Base-by-base conservation (phyloP, 2,888 invertebrate genomes). In the Agriopis marginaria region DNA sequence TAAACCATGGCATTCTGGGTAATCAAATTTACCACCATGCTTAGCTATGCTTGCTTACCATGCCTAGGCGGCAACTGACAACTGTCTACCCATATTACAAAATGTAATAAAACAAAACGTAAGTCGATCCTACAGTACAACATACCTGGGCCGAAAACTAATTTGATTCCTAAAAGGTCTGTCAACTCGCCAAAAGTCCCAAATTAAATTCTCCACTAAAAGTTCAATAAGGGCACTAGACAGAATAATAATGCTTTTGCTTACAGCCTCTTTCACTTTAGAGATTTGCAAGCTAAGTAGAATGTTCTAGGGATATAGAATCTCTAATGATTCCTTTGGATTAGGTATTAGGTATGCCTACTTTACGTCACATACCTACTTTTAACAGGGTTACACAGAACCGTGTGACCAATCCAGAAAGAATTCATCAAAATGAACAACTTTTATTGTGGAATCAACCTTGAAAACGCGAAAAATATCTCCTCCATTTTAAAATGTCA, bases 201-300 rank as follows among this genome's bases (percentile, higher is more conserved):
- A 69, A 69, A 69, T 69, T 69, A 53, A 66, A 69, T 65, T 65
- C 53, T 51, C 56, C 49, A 50, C 64, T 65, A 45, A 56, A 56
- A 58, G 65, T 65, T 65, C 65, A 65, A 58, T 69, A 64, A 40
- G 47, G 68, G 58, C 50, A 47, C 65, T 65, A 64, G 65, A 62
- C 62, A 44, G 64, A 65, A 61, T 69, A 62, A 69, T 69, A 64
- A 69, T 65, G 62, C 23, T 42, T 64, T 68, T 65, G 53, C 56
- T 51, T 47, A 47, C 56, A 61, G 61, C 56, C 39, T 47, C 40
- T 67, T 67, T 44, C 54, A 49, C 68, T 68, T 53, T 39, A 7
- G 49, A 59, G 58, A 45, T 4, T 55, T 67, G 17, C 50, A 42
- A 39, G 50, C n/a, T 61, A 49, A 49, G 60, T 47, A 42, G 59